phyloP scores from a whole-genome alignment of 92 coral and sea anemone species.

The Porites cylindrica region DNA sequence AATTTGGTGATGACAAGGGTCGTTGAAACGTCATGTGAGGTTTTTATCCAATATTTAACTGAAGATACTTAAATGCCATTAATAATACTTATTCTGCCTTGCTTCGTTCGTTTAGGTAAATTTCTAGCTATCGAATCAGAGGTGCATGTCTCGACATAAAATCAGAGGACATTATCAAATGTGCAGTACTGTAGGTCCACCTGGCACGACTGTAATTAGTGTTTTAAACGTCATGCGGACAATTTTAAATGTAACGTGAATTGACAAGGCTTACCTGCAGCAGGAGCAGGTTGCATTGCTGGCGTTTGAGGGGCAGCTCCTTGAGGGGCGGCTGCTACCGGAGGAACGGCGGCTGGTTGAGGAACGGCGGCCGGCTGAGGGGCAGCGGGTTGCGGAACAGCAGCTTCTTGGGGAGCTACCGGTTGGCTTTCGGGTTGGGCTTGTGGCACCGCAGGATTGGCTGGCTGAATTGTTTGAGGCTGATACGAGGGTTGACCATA shows the following conservation, averaged over 20 bases:
- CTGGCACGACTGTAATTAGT: too few species aligned
- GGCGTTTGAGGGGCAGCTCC: not conserved
- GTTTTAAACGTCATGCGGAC: not conserved
- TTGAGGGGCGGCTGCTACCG: not conserved
- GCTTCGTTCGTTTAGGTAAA: too few species aligned
- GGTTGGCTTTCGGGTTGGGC: slow-evolving; percentile 25
- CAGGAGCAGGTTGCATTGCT: slow-evolving; percentile 22
- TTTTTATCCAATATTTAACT: too few species aligned
- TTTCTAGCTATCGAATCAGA: too few species aligned
- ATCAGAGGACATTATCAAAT: too few species aligned
- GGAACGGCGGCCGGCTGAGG: slow-evolving; percentile 5
- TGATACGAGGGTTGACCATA: slow-evolving; percentile 28
- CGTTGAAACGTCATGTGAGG: too few species aligned
- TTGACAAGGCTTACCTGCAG: slow-evolving; percentile 14
- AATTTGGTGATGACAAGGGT: too few species aligned
- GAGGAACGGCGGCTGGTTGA: not conserved
- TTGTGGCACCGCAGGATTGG: slow-evolving; percentile 54
- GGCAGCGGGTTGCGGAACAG: slow-evolving; percentile 8
- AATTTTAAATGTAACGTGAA: not conserved
- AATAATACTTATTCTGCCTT: too few species aligned
- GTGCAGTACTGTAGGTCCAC: too few species aligned
- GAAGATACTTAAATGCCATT: too few species aligned
- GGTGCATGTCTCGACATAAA: too few species aligned
- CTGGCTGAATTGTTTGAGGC: slow-evolving; percentile 44
- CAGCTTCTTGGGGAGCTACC: not conserved